Conservation (phyloP, 2,888 invertebrate species). For the Archaeoteleia sp. region DNA sequence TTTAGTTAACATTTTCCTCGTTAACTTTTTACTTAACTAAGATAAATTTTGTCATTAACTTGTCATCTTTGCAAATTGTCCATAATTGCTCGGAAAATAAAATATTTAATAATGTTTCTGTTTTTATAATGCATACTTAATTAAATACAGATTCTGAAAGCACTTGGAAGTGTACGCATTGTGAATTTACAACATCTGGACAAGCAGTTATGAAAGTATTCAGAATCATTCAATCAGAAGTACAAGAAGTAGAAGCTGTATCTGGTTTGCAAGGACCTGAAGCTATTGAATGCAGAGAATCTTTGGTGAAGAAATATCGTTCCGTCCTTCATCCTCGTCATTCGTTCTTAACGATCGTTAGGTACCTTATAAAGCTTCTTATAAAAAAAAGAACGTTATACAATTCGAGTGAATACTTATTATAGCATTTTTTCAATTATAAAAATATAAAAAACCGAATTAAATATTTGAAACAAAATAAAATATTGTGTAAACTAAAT, state of each 20-base stretch:
- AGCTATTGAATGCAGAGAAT: conserved; percentile 80
- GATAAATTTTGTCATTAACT: no score
- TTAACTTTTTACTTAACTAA: no score
- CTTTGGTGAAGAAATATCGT: conserved; percentile 79
- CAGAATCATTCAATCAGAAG: conserved; percentile 81
- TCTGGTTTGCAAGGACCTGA: conserved; percentile 77
- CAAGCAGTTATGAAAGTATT: conserved; percentile 80
- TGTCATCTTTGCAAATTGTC: no score
- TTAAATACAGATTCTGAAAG: conserved; percentile 76
- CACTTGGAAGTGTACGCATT: conserved; percentile 82
- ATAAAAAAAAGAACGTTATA: no score
- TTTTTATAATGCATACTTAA: not conserved
- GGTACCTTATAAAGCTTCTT: conserved; percentile 63
- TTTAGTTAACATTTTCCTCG: no score
- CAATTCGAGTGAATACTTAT: not conserved
- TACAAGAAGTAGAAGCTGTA: conserved; percentile 80
- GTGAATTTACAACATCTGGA: conserved; percentile 80
- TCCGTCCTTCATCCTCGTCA: conserved; percentile 86
- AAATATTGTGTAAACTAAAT: no score
- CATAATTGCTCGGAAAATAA: not conserved
- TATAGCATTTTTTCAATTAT: conserved; percentile 11
- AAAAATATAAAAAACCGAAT: conserved; percentile 1
- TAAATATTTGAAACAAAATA: no score
- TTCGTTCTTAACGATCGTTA: conserved; percentile 81
- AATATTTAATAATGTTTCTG: not conserved